Conservation (phyloP, 2,888 invertebrate genomes). For the Azorinus chamasolen region DNA sequence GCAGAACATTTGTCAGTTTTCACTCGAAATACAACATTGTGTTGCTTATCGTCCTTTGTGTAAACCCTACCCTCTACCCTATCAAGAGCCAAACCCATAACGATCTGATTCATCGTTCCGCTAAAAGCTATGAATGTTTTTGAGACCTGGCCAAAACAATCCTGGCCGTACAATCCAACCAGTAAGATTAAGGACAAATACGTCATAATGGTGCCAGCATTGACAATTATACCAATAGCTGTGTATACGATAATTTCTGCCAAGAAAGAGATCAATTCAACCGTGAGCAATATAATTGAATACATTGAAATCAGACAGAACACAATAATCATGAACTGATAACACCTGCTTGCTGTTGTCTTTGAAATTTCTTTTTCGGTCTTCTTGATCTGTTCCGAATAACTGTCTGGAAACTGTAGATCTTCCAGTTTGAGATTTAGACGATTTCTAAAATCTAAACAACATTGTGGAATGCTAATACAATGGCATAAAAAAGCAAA, state of each 20-base stretch:
- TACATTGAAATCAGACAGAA: slow-evolving; percentile 74
- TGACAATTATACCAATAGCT: slow-evolving; percentile 82
- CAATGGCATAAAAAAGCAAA: slow-evolving; percentile 62
- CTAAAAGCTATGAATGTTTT: slow-evolving; percentile 81
- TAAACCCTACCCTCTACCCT: slow-evolving; percentile 24
- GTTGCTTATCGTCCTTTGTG: slow-evolving; percentile 54
- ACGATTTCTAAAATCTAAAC: slow-evolving; percentile 13
- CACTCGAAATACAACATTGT: slow-evolving; percentile 79
- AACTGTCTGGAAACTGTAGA: slow-evolving; percentile 46
- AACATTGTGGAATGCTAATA: slow-evolving; percentile 2
- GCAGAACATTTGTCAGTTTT: slow-evolving; percentile 59
- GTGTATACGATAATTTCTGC: slow-evolving; percentile 81
- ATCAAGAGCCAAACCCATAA: slow-evolving; percentile 62
- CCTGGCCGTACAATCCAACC: slow-evolving; percentile 77
- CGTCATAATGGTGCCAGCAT: slow-evolving; percentile 76
- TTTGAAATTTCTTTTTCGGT: slow-evolving; percentile 17
- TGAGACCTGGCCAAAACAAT: slow-evolving; percentile 78
- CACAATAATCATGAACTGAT: slow-evolving; percentile 68
- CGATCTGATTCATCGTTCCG: slow-evolving; percentile 70
- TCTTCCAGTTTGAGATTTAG: slow-evolving; percentile 27
- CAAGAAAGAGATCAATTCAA: slow-evolving; percentile 80
- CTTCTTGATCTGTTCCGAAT: slow-evolving; percentile 55
- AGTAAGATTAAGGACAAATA: slow-evolving; percentile 79
- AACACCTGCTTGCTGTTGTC: slow-evolving; percentile 23
- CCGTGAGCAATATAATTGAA: slow-evolving; percentile 76